Conservation (phyloP, 2,888 invertebrate genomes). For the Andrena bucephala region DNA sequence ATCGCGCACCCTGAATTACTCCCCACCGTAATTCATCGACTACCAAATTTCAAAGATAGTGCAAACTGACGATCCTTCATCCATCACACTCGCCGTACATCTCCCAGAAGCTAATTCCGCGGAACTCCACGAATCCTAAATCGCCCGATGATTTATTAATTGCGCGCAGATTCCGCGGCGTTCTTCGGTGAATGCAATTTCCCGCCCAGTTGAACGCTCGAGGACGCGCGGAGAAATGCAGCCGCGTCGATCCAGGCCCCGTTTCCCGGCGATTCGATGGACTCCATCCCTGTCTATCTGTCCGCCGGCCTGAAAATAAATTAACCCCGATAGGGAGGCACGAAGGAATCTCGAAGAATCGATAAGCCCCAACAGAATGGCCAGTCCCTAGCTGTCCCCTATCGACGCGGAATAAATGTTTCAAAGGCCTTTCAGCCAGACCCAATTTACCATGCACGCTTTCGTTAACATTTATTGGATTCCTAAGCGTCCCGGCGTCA, state of each 20-base stretch:
- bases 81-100: background rate
- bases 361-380: slow-evolving; percentile 50
- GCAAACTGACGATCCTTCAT: background rate
- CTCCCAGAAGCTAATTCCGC: background rate
- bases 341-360: slow-evolving; percentile 58
- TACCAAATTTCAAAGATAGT: too few relatives aligned
- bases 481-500: slow-evolving; percentile 18
- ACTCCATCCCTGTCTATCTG: slow-evolving; percentile 36
- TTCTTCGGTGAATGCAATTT: background rate
- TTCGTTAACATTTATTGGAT: slow-evolving; percentile 55
- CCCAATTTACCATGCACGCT: slow-evolving; percentile 26
- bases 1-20: too few relatives aligned
- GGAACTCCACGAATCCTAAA: background rate
- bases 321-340: slow-evolving; percentile 51
- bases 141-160: slow-evolving; percentile 20
- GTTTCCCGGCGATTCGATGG: slow-evolving; percentile 20
- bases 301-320: slow-evolving; percentile 50
- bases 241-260: slow-evolving; percentile 5
- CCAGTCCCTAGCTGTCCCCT: slow-evolving; percentile 13
- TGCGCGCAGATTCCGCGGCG: background rate
- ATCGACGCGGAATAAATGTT: slow-evolving; percentile 55
- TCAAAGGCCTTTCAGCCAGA: slow-evolving; percentile 29
- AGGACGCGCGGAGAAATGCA: slow-evolving; percentile 7
- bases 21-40: too few relatives aligned
- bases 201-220: background rate